Base-by-base conservation (phyloP, 2,113 vertebrate species). In the Caloenas nicobarica region DNA sequence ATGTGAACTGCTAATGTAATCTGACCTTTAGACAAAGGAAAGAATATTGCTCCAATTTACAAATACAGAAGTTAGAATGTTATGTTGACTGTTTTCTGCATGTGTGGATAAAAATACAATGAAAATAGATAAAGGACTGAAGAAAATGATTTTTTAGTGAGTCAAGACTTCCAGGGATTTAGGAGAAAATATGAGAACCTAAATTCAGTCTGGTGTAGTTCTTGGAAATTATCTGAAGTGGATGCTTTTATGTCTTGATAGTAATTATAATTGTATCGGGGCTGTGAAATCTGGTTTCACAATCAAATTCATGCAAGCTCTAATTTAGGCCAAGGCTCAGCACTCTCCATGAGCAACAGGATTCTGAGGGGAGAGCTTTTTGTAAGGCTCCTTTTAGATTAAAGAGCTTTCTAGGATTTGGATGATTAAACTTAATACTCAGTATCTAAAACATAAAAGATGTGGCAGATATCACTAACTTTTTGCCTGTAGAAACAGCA, bases 1-100 rank as follows among this genome's bases (percentile, higher is more conserved):
- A 96, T 78, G 86, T 96, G 94, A 97, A 91, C 96, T 95, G 78
- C 93, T 97, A 96, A 95, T 92, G 76, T 65, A 93, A 96, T 91
- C 84, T 93, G 96, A 96, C 96, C 54, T 96, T 89, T 66, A 91
- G 65, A 84, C 81, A 93, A 93, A 96, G 73, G 95, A 36, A 82
- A 87, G 40, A 66, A 44, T 42, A 86, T 38, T 23, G 62, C 68
- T 83, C 56, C 80, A 77, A 85, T 65, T 73, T 64, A 86, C 51
- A 93, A 95, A 73, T 9, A 91, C 42, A 71, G 78, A 96, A 58
- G 28, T 68, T 91, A 61, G 50, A 94, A 96, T 57, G 65, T 4
- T 23, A 68, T 83, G 33, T 71, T 91, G 62, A 61, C 51, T 73
- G 65, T 73, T 95, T 93, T 92, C 76, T 71, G 53, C 68, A 79